These are phyloP conservation scores for Pyrochroa serraticornis DNA, from an alignment of 2,888 invertebrate genomes.

Conservation along the genomic window DNA sequence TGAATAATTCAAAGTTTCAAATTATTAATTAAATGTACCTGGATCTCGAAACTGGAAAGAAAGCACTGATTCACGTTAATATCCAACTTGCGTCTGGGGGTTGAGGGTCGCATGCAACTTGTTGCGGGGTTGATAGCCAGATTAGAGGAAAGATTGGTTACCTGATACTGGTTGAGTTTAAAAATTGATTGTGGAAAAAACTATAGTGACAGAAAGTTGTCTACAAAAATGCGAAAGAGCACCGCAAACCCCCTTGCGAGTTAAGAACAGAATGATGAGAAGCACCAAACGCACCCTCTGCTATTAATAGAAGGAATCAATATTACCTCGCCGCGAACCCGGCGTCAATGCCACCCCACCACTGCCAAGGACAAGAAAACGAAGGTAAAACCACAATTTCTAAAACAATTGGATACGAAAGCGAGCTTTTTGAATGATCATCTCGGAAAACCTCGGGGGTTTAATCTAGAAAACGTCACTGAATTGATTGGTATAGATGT, in stretches of 20 bases:
- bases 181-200: not conserved
- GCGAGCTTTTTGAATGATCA: too few relatives aligned
- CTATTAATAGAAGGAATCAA: slow-evolving; percentile 50
- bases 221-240: slow-evolving; percentile 2
- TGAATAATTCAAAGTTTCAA: too few relatives aligned
- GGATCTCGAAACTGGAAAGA: not conserved
- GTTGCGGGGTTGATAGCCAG: not conserved
- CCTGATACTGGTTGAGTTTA: not conserved
- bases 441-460: too few relatives aligned
- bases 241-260: slow-evolving; percentile 25
- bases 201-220: slow-evolving; percentile 4
- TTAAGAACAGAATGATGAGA: slow-evolving; percentile 41
- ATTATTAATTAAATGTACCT: not conserved
- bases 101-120: not conserved
- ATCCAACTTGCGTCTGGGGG: not conserved
- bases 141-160: too few relatives aligned
- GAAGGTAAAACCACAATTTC: slow-evolving; percentile 19
- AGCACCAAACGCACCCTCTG: slow-evolving; percentile 38
- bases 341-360: slow-evolving; percentile 26
- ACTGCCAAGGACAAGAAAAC: slow-evolving; percentile 21
- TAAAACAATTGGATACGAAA: not conserved
- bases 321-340: slow-evolving; percentile 41
- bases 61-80: not conserved
- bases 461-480: too few relatives aligned
- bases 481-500: too few relatives aligned